Evolutionary conservation across 37 sponge, comb jelly and placozoan species (phyloP).

Genomic region (Chondrosia reniformis): DNA sequence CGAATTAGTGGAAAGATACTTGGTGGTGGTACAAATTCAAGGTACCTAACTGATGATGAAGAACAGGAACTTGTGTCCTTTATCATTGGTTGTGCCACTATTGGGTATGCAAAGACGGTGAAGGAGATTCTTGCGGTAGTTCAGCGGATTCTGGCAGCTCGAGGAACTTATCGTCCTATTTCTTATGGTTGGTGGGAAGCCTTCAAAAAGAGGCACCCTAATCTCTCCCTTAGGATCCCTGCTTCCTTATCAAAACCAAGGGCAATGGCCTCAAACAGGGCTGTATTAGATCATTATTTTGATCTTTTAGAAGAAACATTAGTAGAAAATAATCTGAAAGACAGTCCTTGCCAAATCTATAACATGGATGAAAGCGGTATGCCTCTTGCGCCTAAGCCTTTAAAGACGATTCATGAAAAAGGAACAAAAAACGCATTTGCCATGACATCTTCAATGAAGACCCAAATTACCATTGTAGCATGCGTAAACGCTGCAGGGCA

Average conservation of each 20-base stretch:
- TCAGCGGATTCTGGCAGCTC: background rate
- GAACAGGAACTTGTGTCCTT: slow-evolving; percentile 2
- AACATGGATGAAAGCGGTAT: slow-evolving; percentile 55
- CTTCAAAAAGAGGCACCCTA: slow-evolving; percentile 34
- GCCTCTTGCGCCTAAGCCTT: slow-evolving; percentile 25
- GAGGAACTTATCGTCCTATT: slow-evolving; percentile 5
- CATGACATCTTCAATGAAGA: slow-evolving; percentile 2
- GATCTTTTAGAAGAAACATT: slow-evolving; percentile 35
- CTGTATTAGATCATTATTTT: slow-evolving; percentile 34
- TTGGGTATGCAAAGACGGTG: background rate
- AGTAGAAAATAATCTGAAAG: slow-evolving; percentile 25
- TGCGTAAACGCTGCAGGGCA: slow-evolving; percentile 40
- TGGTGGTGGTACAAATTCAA: background rate
- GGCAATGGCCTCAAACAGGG: slow-evolving; percentile 25
- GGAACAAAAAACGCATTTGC: slow-evolving; percentile 21
- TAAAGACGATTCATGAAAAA: background rate
- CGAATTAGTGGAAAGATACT: slow-evolving; percentile 1
- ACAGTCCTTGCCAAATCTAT: slow-evolving; percentile 37
- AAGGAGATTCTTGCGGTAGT: slow-evolving; percentile 15
- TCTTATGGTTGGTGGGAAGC: slow-evolving; percentile 39
- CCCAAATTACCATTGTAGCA: slow-evolving; percentile 33
- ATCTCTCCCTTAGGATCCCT: slow-evolving; percentile 17
- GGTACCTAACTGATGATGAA: background rate
- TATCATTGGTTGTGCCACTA: background rate
- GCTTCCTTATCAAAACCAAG: slow-evolving; percentile 34